Conservation (phyloP, 2,113 vertebrate species). For the Melanotaenia duboulayi region DNA sequence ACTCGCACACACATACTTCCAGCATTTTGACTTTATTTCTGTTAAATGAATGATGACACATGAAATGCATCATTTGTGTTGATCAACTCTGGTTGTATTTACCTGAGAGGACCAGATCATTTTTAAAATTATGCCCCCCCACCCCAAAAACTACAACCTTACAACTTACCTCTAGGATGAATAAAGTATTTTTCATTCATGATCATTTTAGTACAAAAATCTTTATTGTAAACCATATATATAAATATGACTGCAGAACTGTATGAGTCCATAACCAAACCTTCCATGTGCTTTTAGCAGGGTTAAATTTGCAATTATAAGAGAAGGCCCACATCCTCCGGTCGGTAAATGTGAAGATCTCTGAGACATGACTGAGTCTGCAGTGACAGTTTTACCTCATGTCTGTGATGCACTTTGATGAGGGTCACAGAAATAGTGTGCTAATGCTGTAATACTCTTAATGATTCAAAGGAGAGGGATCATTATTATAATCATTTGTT, state of each 20-base stretch:
- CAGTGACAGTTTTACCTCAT: conserved; percentile 18
- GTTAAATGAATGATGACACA: too few species aligned
- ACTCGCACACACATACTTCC: too few species aligned
- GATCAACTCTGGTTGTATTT: too few species aligned
- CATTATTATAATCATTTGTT: background rate
- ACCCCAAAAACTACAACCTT: too few species aligned
- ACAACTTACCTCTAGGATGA: too few species aligned
- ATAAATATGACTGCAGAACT: background rate
- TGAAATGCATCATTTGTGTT: too few species aligned
- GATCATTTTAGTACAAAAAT: too few species aligned
- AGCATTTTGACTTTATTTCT: too few species aligned
- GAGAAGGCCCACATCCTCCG: background rate
- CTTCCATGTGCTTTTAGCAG: background rate
- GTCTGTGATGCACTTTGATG: conserved; percentile 19
- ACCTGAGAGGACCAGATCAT: too few species aligned
- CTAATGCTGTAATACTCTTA: background rate
- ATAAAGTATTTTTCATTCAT: too few species aligned
- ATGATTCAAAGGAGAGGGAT: background rate
- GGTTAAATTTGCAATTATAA: background rate
- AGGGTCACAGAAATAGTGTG: background rate
- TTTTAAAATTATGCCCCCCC: too few species aligned
- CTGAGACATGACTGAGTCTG: conserved; percentile 11
- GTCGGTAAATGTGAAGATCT: conserved; percentile 10
- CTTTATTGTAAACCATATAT: too few species aligned
- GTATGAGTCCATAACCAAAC: background rate